Evolutionary conservation across 1,140 invertebrate genomes (phyloP), one percentile per base, ranked within the genome.

Genomic region (Listronotus oregonensis): DNA sequence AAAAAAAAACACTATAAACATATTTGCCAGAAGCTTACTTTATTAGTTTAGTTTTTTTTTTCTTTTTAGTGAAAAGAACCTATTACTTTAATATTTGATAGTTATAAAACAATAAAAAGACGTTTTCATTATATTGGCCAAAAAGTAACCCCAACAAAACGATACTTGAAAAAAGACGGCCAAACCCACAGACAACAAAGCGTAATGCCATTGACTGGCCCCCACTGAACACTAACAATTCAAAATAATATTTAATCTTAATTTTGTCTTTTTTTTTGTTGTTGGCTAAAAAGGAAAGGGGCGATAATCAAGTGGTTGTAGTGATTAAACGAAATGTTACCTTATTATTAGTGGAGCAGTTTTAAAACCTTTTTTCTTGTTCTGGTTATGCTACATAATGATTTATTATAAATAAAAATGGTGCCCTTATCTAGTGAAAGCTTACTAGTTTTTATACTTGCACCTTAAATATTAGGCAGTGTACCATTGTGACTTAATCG

Each of bases 181-280:
- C 44, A 15, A 50, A 55, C 46, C 46, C 32, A 34, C 51, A 56
- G 51, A 64, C 62, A 64, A 64, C 62, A 64, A 64, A 64, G 62
- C 62, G 4, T 31, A 18, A 42, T 27, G 62, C 27, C 40, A 56
- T 46, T n/a, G 44, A 18, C 52, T 34, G 42, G 14, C 21, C 60
- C 31, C n/a, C n/a, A 12, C 34, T 37, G 8, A 37, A 37, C 34
- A 64, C 43, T 31, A 50, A 56, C 56, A 56, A 50, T 64, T 44
- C 44, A n/a, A 40, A 52, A 64, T 49, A 57, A 14, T 47, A 42
- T 18, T 57, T 15, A n/a, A 50, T 56, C 21, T n/a, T 64, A 42
- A 47, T 10, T 54, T 47, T 40, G n/a, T 64, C 62, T 55, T 21
- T 64, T 2, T 64, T 39, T 14, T 47, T 50, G 46, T 34, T 18